Evolutionary conservation across 1,140 invertebrate species (phyloP).

Genomic region (Limonius californicus): DNA sequence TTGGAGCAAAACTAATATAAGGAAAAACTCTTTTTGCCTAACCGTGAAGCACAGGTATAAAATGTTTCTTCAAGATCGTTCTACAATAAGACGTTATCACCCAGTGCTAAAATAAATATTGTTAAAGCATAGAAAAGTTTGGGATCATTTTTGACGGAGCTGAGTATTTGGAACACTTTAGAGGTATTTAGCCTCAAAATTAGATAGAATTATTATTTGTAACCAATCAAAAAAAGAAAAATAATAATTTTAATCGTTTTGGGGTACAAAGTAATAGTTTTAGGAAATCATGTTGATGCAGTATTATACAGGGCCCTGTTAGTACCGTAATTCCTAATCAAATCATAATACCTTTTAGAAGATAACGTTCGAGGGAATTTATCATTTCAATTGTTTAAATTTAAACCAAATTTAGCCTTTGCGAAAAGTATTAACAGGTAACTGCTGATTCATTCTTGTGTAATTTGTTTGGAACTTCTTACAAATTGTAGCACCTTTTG

Average conservation of each 20-base stretch:
- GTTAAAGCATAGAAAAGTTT: not conserved
- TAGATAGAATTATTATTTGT: not conserved
- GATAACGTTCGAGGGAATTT: not conserved
- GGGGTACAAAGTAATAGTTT: conserved; percentile 12
- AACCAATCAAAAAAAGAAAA: not conserved
- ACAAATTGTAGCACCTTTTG: no score
- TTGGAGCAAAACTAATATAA: no score
- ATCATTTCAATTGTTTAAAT: not conserved
- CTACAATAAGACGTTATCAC: not conserved
- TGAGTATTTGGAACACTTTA: not conserved
- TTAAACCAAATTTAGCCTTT: no score
- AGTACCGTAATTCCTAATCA: not conserved
- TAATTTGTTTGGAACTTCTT: no score
- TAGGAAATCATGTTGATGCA: not conserved
- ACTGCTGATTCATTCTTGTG: no score
- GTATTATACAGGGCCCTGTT: conserved; percentile 1
- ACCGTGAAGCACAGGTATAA: no score
- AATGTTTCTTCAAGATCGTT: no score
- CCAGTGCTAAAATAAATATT: not conserved
- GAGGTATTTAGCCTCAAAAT: not conserved
- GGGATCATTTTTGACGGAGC: not conserved
- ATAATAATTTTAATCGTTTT: conserved; percentile 6
- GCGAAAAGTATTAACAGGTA: no score
- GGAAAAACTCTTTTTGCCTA: no score
- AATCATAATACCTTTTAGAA: not conserved